Base-by-base conservation (phyloP, 1,140 invertebrate genomes). In the Conopomorpha cramerella region DNA sequence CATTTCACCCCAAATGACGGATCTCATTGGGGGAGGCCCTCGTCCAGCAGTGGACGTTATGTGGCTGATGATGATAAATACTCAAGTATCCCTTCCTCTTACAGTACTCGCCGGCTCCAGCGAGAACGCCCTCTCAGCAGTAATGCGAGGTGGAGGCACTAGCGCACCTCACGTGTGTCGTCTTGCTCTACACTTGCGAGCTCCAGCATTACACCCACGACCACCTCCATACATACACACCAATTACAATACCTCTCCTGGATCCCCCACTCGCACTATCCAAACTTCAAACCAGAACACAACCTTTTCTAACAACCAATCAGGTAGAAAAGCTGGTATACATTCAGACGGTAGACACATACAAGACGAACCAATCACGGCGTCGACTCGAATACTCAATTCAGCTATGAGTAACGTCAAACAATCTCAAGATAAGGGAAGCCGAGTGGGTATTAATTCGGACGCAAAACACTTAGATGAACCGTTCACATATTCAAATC, bases 151-250 rank as follows among this genome's bases (percentile, higher is more conserved):
- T 2, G 12, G 18, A 34, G 23, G 36, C 26, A 19, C 50, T 18
- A 18, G 41, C 1, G 51, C 32, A 13, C 38, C 17, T 7, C 44
- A 60, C 36, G 58, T 61, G 29, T 45, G 45, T 26, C 51, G 61
- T 7, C 52, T 68, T 0, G 59, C 65, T 25, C 39, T 58, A 29
- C 62, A 71, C 35, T 42, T 70, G 38, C 49, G 56, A 2, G 17
- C 33, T 1, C 68, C 65, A 14, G 42, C 34, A 10, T 18, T 28
- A 13, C 36, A 55, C 43, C 41, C 59, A 17, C 41, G 46, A 2
- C 60, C 63, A 10, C 38, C 49, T 2, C n/a, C 2, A 10, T n/a
- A 16, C 13, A 16, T 17, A 6, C 6, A 32, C 6, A 17, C 11
- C 36, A 18, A 1, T 13, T 29, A 12, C 0, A 14, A 8, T 4